These are phyloP conservation scores for Nephotettix cincticeps DNA, from an alignment of 1,140 invertebrate genomes.

Conservation along the genomic window DNA sequence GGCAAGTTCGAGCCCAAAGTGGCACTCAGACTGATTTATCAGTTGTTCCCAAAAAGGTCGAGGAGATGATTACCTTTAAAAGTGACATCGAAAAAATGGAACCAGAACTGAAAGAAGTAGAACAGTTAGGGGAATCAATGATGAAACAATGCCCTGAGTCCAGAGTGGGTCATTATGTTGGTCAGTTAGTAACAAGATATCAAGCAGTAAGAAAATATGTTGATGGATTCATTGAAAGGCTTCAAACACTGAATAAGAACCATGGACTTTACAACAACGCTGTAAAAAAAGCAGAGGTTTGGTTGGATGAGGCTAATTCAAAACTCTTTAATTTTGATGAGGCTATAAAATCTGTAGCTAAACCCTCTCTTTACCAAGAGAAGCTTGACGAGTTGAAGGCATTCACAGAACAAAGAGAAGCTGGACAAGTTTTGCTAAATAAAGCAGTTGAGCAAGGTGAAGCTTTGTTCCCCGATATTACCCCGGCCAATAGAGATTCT, in stretches of 20 bases:
- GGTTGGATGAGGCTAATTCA: slow-evolving; percentile 72
- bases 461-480: slow-evolving; percentile 81
- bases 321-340: slow-evolving; percentile 68
- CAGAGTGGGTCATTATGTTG: slow-evolving; percentile 74
- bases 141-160: slow-evolving; percentile 76
- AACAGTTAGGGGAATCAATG: slow-evolving; percentile 68
- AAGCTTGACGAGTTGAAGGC: slow-evolving; percentile 71
- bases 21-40: slow-evolving; percentile 66
- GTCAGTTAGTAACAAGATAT: slow-evolving; percentile 73
- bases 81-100: slow-evolving; percentile 63
- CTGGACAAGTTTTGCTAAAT: slow-evolving; percentile 75
- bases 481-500: slow-evolving; percentile 78
- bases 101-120: slow-evolving; percentile 64
- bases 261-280: slow-evolving; percentile 58
- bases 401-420: slow-evolving; percentile 71
- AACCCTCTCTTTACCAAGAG: slow-evolving; percentile 58
- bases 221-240: slow-evolving; percentile 29
- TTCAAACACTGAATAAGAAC: slow-evolving; percentile 33
- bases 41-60: slow-evolving; percentile 69
- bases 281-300: slow-evolving; percentile 70
- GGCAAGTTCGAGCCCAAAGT: slow-evolving; percentile 70
- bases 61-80: slow-evolving; percentile 63
- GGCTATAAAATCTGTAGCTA: slow-evolving; percentile 61
- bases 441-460: slow-evolving; percentile 83
- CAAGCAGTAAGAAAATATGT: slow-evolving; percentile 73